A percentile compares a stretch with the other conserved stretches of the same genome.
These are phyloP conservation scores for Fragum whitleyi DNA, from an alignment of 2,888 invertebrate genomes.

Conservation along the genomic window DNA sequence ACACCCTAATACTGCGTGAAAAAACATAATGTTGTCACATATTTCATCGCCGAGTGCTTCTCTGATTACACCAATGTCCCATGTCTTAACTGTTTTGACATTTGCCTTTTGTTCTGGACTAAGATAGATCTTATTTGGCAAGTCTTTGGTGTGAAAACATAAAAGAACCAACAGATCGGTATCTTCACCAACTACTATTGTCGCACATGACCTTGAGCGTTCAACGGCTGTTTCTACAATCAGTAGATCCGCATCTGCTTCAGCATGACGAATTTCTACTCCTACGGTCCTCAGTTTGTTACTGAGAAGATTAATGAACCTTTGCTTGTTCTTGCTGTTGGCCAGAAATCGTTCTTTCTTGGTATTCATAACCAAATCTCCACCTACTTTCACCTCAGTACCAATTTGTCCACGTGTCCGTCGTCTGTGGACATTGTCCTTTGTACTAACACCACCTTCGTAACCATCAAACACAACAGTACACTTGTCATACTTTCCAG, in stretches of 20 bases:
- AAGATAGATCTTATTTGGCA: neutral
- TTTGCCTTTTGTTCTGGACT: too few relatives aligned
- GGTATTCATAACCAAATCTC: neutral
- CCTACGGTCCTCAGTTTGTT: neutral
- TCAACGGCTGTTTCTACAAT: constrained; percentile 10
- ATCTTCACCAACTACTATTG: constrained; percentile 13
- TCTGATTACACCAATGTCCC: neutral
- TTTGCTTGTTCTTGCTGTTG: constrained; percentile 9
- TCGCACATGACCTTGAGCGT: neutral
- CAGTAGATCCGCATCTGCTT: neutral
- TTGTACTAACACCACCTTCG: constrained; percentile 14
- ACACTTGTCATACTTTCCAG: neutral
- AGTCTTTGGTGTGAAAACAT: neutral
- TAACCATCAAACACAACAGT: constrained; percentile 40
- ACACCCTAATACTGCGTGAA: constrained; percentile 8
- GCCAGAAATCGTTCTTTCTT: neutral
- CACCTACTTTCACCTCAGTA: neutral
- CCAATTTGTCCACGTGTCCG: constrained; percentile 5
- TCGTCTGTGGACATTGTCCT: constrained; percentile 22
- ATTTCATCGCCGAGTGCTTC: neutral
- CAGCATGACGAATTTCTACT: constrained; percentile 2
- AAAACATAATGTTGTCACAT: neutral
- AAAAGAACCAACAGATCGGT: constrained; percentile 10
- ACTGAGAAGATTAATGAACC: neutral
- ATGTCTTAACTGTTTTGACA: neutral